phyloP scores from a whole-genome alignment of 2,113 vertebrate genomes.

The human (Homo sapiens) region DNA sequence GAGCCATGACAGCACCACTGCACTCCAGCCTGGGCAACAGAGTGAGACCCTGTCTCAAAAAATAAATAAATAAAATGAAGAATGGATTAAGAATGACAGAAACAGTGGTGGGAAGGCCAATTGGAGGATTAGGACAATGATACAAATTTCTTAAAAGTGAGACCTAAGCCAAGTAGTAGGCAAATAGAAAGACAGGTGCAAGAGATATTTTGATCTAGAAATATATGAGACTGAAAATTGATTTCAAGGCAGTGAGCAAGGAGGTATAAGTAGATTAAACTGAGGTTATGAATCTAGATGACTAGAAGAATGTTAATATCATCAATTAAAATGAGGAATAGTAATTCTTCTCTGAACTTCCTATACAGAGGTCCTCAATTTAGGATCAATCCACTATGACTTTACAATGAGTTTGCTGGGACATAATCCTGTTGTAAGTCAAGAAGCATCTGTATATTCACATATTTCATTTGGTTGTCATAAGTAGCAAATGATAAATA shows the following conservation, averaged over 20 bases:
- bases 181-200: background rate
- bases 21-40: too few relatives aligned
- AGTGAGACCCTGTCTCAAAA: too few relatives aligned
- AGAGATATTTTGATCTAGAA: background rate
- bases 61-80: background rate
- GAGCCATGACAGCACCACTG: too few relatives aligned
- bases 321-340: background rate
- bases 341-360: background rate
- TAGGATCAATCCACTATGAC: background rate
- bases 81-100: background rate
- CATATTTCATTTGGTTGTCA: background rate
- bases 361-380: background rate
- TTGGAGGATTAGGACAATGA: background rate
- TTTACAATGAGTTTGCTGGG: background rate
- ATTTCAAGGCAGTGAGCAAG: background rate
- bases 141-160: background rate
- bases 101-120: background rate
- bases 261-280: background rate
- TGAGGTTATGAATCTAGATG: background rate
- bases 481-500: background rate
- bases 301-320: background rate
- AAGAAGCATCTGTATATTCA: background rate
- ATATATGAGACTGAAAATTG: background rate
- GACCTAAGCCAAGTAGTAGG: background rate
- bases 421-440: background rate